These are phyloP conservation scores for Synanthedon andrenaeformis DNA, from an alignment of 2,888 invertebrate species.

Conservation along the genomic window DNA sequence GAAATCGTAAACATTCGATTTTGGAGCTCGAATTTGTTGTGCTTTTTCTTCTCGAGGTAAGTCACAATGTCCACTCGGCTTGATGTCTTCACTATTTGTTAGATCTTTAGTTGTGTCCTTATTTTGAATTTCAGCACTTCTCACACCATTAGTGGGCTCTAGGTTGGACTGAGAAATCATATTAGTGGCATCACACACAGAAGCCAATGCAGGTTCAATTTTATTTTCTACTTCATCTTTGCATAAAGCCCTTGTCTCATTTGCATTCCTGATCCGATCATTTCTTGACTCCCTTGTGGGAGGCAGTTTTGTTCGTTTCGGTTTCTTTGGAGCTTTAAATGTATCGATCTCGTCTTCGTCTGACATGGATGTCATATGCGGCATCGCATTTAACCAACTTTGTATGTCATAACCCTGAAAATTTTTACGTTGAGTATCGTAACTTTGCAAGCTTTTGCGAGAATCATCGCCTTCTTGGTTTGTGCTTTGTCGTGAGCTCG, in stretches of 20 bases:
- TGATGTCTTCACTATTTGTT: background rate
- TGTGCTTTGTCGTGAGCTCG: no score
- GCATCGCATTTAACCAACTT: background rate
- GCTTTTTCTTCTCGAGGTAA: no score
- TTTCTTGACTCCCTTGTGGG: no score
- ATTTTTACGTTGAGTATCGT: background rate
- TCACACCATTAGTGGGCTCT: background rate
- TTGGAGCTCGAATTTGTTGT: background rate
- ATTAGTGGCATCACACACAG: no score
- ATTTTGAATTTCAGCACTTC: background rate
- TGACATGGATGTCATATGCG: background rate
- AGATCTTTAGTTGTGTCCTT: background rate
- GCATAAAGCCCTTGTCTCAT: no score
- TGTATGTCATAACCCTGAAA: background rate
- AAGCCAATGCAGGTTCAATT: no score
- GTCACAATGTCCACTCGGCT: no score
- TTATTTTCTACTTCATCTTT: no score
- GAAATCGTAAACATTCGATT: conserved; percentile 7
- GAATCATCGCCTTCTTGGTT: no score
- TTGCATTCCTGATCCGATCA: no score
- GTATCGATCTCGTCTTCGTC: background rate
- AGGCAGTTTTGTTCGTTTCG: background rate
- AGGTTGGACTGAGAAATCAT: background rate
- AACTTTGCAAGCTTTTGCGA: background rate
- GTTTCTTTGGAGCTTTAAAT: background rate